Percentiles rank a stretch among this genome's conserved stretches.
Evolutionary conservation across 1,140 invertebrate genomes (phyloP).

Genomic region (Elymnias hypermnestra): DNA sequence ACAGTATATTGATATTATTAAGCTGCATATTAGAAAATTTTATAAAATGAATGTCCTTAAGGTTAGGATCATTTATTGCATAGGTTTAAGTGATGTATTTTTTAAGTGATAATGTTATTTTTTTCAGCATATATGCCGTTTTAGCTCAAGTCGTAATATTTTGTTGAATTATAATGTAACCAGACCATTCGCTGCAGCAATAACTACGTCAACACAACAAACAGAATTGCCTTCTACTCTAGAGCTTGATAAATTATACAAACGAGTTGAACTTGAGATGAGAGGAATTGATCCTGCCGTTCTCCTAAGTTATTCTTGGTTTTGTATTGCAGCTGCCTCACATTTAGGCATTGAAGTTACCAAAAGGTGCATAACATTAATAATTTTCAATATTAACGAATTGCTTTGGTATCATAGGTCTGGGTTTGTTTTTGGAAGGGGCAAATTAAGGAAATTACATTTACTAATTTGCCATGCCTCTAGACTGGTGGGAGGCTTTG

Average conservation of each 20-base stretch:
- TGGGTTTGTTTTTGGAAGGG: too few species aligned
- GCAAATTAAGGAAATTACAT: neutral
- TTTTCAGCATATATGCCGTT: slow-evolving; percentile 47
- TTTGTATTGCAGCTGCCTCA: slow-evolving; percentile 85
- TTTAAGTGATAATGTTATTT: neutral
- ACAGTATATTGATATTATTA: too few species aligned
- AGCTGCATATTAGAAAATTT: neutral
- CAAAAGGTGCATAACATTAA: slow-evolving; percentile 79
- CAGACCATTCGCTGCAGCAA: slow-evolving; percentile 29
- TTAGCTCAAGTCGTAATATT: slow-evolving; percentile 30
- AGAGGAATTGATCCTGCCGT: slow-evolving; percentile 91
- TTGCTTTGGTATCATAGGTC: neutral
- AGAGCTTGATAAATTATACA: slow-evolving; percentile 86
- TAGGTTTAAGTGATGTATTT: neutral
- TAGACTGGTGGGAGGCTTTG: too few species aligned
- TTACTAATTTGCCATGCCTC: neutral
- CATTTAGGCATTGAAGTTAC: slow-evolving; percentile 87
- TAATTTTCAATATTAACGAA: neutral
- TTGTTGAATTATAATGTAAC: slow-evolving; percentile 22
- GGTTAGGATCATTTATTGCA: slow-evolving; percentile 26
- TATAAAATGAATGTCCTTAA: slow-evolving; percentile 41
- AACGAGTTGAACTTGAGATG: slow-evolving; percentile 90
- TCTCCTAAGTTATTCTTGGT: slow-evolving; percentile 91
- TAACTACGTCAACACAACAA: slow-evolving; percentile 33
- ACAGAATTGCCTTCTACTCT: slow-evolving; percentile 28